Percentiles rank a stretch among this genome's conserved stretches.
These are phyloP conservation scores for Leucophora obtusa DNA, from an alignment of 2,888 invertebrate genomes.

Conservation along the genomic window DNA sequence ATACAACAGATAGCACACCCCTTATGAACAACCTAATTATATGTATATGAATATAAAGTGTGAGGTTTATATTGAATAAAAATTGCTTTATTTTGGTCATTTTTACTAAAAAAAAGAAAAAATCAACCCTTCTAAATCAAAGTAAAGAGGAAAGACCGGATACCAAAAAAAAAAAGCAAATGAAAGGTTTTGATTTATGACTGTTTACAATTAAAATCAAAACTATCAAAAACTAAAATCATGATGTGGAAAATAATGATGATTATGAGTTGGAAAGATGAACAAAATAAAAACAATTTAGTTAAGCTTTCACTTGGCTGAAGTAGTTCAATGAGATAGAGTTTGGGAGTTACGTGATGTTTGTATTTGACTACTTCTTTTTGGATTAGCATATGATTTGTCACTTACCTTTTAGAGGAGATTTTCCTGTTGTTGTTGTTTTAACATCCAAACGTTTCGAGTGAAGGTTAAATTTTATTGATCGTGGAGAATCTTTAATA, in stretches of 20 bases:
- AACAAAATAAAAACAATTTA: conserved; percentile 4
- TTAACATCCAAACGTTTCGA: conserved; percentile 57
- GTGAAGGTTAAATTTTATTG: conserved; percentile 67
- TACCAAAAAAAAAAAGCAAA: conserved; percentile 23
- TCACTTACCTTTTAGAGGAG: conserved; percentile 64
- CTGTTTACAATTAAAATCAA: conserved; percentile 7
- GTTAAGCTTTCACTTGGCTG: conserved; percentile 31
- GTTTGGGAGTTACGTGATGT: neutral
- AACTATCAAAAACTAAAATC: neutral
- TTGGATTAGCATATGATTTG: neutral
- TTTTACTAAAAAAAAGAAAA: conserved; percentile 1
- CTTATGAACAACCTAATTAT: no score
- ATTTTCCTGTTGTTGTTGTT: conserved; percentile 37
- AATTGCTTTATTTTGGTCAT: neutral
- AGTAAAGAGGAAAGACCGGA: conserved; percentile 37
- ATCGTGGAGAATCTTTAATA: conserved; percentile 68
- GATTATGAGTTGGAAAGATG: neutral
- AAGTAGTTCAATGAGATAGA: neutral
- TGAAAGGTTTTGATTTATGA: conserved; percentile 44
- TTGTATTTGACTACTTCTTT: neutral
- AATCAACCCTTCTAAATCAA: conserved; percentile 26
- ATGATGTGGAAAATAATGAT: neutral
- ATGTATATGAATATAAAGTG: no score
- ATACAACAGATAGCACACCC: no score
- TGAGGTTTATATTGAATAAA: conserved; percentile 4